phyloP scores from a whole-genome alignment of 1,140 invertebrate species.

The Macrocentrus cingulum region DNA sequence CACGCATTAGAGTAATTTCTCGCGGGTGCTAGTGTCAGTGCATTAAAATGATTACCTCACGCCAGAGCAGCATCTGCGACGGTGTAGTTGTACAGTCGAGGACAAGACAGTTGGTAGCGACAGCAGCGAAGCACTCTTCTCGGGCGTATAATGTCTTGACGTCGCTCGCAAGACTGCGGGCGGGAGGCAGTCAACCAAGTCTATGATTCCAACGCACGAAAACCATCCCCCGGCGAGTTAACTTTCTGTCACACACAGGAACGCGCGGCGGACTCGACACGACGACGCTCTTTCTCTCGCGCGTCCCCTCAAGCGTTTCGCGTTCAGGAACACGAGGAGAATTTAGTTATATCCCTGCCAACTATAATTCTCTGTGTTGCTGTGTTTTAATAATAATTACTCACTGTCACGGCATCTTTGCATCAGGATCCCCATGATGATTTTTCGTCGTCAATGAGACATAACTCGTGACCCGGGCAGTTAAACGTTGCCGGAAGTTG shows the following conservation, averaged over 20 bases:
- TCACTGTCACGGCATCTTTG: too few species aligned
- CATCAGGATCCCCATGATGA: too few species aligned
- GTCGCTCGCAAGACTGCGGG: constrained; percentile 30
- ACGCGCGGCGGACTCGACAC: constrained; percentile 25
- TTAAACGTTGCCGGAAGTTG: constrained; percentile 15
- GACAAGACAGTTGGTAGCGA: not conserved
- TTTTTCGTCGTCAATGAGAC: constrained; percentile 6
- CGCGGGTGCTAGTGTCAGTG: constrained; percentile 1
- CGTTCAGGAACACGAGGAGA: too few species aligned
- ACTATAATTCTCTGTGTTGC: too few species aligned
- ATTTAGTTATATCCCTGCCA: too few species aligned
- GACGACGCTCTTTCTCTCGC: not conserved
- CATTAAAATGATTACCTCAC: constrained; percentile 19
- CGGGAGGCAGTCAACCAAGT: constrained; percentile 39
- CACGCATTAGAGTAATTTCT: not conserved
- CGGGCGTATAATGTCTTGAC: constrained; percentile 28
- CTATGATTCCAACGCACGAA: constrained; percentile 43
- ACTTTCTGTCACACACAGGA: constrained; percentile 45
- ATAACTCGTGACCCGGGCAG: constrained; percentile 12
- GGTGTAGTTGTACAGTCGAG: too few species aligned
- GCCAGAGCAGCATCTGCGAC: not conserved
- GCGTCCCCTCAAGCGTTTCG: too few species aligned
- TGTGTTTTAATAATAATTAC: too few species aligned
- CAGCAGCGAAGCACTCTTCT: constrained; percentile 7
- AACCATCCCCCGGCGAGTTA: constrained; percentile 31